Evolutionary conservation across 2,888 invertebrate species (phyloP).

Genomic region (Oxyscelio sp.): DNA sequence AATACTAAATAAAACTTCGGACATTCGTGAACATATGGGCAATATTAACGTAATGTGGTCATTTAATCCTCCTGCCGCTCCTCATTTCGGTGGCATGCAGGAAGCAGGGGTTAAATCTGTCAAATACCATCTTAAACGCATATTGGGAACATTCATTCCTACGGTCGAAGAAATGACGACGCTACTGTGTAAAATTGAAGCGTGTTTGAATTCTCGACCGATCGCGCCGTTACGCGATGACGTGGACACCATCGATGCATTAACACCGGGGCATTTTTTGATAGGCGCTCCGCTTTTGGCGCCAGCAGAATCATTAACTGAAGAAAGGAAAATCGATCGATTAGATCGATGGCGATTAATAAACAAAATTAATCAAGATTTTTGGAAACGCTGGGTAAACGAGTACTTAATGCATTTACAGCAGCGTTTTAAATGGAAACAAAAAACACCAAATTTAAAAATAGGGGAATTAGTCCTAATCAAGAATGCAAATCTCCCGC

Average conservation of each 20-base stretch:
- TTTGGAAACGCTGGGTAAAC: neutral
- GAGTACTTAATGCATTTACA: neutral
- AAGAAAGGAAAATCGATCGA: neutral
- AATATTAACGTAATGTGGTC: no score
- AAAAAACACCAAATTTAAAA: neutral
- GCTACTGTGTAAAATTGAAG: constrained; percentile 13
- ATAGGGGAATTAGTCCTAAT: neutral
- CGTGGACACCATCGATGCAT: neutral
- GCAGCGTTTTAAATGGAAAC: neutral
- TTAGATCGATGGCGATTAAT: neutral
- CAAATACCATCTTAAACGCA: no score
- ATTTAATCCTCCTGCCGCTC: no score
- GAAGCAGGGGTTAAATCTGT: no score
- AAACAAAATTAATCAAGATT: neutral
- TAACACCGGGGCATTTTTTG: neutral
- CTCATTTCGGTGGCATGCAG: no score
- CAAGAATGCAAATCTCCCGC: neutral
- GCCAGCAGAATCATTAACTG: neutral
- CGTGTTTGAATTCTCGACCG: constrained; percentile 16
- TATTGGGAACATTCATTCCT: constrained; percentile 5
- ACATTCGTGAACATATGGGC: no score
- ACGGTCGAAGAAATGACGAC: constrained; percentile 17
- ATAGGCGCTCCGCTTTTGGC: neutral
- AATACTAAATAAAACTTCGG: no score
- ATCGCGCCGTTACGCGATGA: neutral